A percentile compares a stretch with the other conserved stretches of the same genome.
Conservation (phyloP, 2,888 invertebrate genomes). For the Leptura quadrifasciata region DNA sequence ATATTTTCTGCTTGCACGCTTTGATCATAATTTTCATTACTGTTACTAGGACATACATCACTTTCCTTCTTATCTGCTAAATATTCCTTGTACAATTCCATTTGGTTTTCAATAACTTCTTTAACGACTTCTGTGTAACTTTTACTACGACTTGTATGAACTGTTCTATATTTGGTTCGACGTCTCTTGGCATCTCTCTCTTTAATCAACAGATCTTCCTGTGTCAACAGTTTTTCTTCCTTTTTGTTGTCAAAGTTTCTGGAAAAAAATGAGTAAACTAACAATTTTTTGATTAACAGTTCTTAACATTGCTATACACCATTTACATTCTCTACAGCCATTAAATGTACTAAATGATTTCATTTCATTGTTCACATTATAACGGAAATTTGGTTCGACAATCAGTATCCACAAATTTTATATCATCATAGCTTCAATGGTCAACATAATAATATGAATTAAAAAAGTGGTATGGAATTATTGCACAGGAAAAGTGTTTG, state of each 20-base stretch:
- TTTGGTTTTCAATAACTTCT: constrained; percentile 78
- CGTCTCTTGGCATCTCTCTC: constrained; percentile 79
- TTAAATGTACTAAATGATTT: background rate
- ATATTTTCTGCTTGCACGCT: background rate
- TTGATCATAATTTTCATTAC: constrained; percentile 19
- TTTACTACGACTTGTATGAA: constrained; percentile 75
- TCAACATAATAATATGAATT: no score
- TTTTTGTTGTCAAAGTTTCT: constrained; percentile 55
- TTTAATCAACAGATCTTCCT: constrained; percentile 75
- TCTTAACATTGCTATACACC: no score
- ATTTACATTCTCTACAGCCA: no score
- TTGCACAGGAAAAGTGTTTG: no score
- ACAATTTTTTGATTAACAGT: background rate
- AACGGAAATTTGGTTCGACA: no score
- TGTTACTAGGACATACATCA: background rate
- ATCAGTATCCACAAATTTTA: no score
- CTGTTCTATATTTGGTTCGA: constrained; percentile 76
- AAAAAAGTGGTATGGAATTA: no score
- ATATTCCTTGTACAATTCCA: constrained; percentile 69
- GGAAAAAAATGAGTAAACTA: constrained; percentile 33
- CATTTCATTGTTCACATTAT: background rate
- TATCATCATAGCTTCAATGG: no score
- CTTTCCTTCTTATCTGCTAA: constrained; percentile 32
- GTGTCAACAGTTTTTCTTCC: constrained; percentile 69
- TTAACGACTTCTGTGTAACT: constrained; percentile 78